Evolutionary conservation across 1,140 invertebrate genomes (phyloP).

Genomic region (Saccostrea echinata): DNA sequence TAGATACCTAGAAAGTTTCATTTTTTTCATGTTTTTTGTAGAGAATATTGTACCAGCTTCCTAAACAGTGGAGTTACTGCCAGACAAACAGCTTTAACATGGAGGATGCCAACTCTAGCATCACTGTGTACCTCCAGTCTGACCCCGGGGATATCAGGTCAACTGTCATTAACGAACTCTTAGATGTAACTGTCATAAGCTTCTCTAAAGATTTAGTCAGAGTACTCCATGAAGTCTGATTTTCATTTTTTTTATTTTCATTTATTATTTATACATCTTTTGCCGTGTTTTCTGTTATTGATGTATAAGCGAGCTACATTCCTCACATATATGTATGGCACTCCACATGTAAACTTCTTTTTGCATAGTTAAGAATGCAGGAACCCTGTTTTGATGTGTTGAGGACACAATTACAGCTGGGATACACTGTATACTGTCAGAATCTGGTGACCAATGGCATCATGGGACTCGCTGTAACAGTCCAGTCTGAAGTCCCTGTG

Average conservation of each 20-base stretch:
- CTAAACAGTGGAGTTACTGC: slow-evolving; percentile 84
- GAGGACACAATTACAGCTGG: slow-evolving; percentile 72
- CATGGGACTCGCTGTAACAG: slow-evolving; percentile 72
- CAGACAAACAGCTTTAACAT: too few species aligned
- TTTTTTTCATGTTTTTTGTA: slow-evolving; percentile 42
- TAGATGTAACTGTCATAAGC: neutral
- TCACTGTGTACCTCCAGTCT: slow-evolving; percentile 71
- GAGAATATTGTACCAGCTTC: slow-evolving; percentile 79
- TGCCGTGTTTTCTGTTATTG: too few species aligned
- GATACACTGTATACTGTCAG: slow-evolving; percentile 88
- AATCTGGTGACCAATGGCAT: slow-evolving; percentile 82
- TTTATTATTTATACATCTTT: too few species aligned
- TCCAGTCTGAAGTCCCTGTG: slow-evolving; percentile 60
- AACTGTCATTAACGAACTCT: slow-evolving; percentile 45
- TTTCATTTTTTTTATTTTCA: too few species aligned
- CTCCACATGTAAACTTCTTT: neutral
- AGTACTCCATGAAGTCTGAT: too few species aligned
- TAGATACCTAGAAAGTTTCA: neutral
- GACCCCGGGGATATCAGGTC: slow-evolving; percentile 63
- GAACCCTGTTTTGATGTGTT: slow-evolving; percentile 75
- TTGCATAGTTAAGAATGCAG: slow-evolving; percentile 69
- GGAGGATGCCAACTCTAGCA: slow-evolving; percentile 78
- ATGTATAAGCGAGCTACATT: neutral
- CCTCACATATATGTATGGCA: neutral
- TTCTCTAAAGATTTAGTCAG: too few species aligned